These are phyloP conservation scores for Luperina testacea DNA, from an alignment of 2,888 invertebrate species.

Conservation along the genomic window DNA sequence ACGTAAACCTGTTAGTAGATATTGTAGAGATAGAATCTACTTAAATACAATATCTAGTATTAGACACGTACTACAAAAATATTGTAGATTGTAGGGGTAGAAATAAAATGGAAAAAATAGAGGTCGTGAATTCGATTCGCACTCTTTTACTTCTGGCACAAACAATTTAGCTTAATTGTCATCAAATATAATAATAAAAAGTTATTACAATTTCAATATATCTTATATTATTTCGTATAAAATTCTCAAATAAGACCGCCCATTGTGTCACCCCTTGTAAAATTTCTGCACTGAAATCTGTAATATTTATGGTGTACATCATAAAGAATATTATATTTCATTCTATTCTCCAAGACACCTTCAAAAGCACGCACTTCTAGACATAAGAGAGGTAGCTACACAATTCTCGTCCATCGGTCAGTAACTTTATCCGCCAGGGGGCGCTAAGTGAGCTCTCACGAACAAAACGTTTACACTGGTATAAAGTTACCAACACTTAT, in stretches of 20 bases:
- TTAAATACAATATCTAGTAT: too few species aligned
- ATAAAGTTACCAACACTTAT: conserved; percentile 56
- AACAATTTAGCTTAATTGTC: not conserved
- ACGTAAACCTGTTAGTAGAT: too few species aligned
- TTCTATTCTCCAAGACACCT: conserved; percentile 1
- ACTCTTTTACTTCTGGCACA: not conserved
- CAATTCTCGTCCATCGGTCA: conserved; percentile 58
- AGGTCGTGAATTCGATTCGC: not conserved
- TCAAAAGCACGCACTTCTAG: conserved; percentile 27
- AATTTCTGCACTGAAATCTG: too few species aligned
- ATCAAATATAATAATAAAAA: not conserved
- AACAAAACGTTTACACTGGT: conserved; percentile 52
- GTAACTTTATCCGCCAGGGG: conserved; percentile 59
- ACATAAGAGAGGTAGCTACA: conserved; percentile 35
- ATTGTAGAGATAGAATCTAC: too few species aligned
- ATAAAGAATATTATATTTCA: not conserved
- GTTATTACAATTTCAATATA: not conserved
- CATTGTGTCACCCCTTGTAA: too few species aligned
- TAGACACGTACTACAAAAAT: too few species aligned
- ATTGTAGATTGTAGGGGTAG: not conserved
- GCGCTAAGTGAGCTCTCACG: conserved; percentile 59
- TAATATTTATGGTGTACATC: too few species aligned
- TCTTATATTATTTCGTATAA: not conserved
- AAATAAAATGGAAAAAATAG: not conserved
- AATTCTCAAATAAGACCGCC: not conserved